Evolutionary conservation across 2,113 vertebrate genomes (phyloP).

Genomic region (Rhombomys opimus): DNA sequence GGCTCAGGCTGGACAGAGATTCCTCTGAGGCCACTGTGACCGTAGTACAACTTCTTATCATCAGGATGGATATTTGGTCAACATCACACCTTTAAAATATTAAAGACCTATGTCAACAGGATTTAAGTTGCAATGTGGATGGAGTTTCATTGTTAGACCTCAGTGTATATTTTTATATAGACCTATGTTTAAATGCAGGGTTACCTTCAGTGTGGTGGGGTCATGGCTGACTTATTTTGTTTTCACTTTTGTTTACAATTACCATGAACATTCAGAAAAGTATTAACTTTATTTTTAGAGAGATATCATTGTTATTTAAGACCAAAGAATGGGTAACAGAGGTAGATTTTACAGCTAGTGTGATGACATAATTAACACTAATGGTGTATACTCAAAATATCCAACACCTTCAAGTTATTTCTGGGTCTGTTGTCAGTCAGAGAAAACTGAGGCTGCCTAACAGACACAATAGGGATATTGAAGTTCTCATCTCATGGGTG

Average conservation of each 20-base stretch:
- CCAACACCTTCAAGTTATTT: neutral
- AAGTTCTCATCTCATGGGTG: neutral
- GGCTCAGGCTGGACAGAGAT: neutral
- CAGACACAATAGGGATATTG: neutral
- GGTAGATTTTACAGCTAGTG: neutral
- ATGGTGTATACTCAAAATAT: neutral
- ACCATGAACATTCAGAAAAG: neutral
- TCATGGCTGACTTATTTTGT: constrained; percentile 20
- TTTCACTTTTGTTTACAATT: neutral
- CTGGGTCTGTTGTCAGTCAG: neutral
- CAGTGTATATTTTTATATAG: neutral
- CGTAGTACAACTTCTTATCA: neutral
- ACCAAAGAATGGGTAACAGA: neutral
- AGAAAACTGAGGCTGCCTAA: neutral
- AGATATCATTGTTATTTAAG: neutral
- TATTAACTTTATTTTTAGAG: constrained; percentile 20
- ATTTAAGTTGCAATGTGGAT: neutral
- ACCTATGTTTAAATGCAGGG: neutral
- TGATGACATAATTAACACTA: neutral
- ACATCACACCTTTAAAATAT: neutral
- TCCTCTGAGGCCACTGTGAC: neutral
- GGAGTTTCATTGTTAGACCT: neutral
- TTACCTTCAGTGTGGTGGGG: neutral
- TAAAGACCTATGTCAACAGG: neutral
- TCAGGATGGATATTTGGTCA: neutral